These are phyloP conservation scores for Azorinus chamasolen DNA, from an alignment of 2,888 invertebrate genomes.

Conservation along the genomic window DNA sequence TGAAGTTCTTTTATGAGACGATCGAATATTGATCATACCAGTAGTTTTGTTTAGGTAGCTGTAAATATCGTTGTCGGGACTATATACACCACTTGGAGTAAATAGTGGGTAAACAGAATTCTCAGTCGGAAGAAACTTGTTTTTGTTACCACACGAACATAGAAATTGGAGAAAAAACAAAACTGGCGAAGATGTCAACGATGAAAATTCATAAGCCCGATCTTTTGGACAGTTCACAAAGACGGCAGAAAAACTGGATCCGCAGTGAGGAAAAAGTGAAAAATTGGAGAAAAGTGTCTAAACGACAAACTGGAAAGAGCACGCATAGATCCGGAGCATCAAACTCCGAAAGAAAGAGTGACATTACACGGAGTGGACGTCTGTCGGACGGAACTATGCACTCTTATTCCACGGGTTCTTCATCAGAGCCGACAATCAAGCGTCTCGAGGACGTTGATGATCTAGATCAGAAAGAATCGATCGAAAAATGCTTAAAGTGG, in stretches of 20 bases:
- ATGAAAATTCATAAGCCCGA: slow-evolving; percentile 14
- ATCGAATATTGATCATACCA: too few relatives aligned
- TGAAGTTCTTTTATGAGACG: too few relatives aligned
- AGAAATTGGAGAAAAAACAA: not conserved
- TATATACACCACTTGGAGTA: too few relatives aligned
- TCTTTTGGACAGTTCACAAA: not conserved
- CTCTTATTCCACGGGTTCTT: slow-evolving; percentile 44
- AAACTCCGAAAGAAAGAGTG: slow-evolving; percentile 67
- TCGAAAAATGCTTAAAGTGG: slow-evolving; percentile 76
- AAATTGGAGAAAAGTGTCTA: slow-evolving; percentile 62
- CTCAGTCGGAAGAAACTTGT: too few relatives aligned
- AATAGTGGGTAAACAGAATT: too few relatives aligned
- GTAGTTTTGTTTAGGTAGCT: too few relatives aligned
- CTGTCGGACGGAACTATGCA: slow-evolving; percentile 54
- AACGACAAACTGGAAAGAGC: slow-evolving; percentile 15
- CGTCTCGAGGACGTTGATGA: slow-evolving; percentile 54
- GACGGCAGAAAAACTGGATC: slow-evolving; percentile 64
- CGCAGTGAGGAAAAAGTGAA: slow-evolving; percentile 68
- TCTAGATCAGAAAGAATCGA: slow-evolving; percentile 56
- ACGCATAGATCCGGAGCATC: slow-evolving; percentile 33
- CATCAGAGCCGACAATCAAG: slow-evolving; percentile 38
- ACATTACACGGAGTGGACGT: slow-evolving; percentile 65
- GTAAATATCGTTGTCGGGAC: too few relatives aligned
- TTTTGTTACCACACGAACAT: too few relatives aligned
- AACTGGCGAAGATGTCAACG: slow-evolving; percentile 9